phyloP scores from a whole-genome alignment of 2,888 invertebrate species.

The Diplazon laetatorius region DNA sequence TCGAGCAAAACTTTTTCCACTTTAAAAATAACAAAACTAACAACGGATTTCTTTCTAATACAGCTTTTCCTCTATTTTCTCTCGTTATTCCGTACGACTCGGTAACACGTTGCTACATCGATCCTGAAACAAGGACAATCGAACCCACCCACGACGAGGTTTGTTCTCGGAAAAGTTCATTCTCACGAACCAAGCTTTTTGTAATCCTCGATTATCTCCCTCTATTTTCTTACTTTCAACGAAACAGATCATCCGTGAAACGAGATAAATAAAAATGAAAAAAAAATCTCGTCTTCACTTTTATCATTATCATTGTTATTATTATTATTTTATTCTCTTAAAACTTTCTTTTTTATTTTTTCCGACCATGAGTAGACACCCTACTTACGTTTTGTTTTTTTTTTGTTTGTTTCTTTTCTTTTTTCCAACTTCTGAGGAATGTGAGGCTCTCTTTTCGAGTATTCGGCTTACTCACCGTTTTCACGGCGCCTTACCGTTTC shows the following conservation, averaged over 20 bases:
- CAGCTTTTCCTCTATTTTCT: not conserved
- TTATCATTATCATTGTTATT: too few species aligned
- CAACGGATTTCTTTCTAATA: not conserved
- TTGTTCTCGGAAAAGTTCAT: not conserved
- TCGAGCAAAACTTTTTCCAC: not conserved
- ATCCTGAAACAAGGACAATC: slow-evolving; percentile 3
- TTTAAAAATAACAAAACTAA: slow-evolving; percentile 4
- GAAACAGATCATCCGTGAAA: slow-evolving; percentile 39
- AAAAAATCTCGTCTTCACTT: slow-evolving; percentile 4
- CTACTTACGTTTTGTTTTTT: slow-evolving; percentile 44
- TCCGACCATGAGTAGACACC: slow-evolving; percentile 19
- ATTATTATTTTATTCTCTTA: too few species aligned
- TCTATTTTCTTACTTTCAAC: slow-evolving; percentile 28
- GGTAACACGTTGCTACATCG: not conserved
- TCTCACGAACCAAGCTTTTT: slow-evolving; percentile 11
- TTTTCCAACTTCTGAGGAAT: slow-evolving; percentile 56
- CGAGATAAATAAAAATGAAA: too few species aligned
- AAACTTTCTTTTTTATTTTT: slow-evolving; percentile 5
- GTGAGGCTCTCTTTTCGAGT: slow-evolving; percentile 44
- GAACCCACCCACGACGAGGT: not conserved
- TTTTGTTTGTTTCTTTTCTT: slow-evolving; percentile 44
- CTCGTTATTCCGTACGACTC: not conserved
- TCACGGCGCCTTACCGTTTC: slow-evolving; percentile 10
- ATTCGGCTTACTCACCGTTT: slow-evolving; percentile 28
- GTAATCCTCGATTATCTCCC: slow-evolving; percentile 34